phyloP scores from a whole-genome alignment of 1,140 invertebrate species.

The Megalonaias nervosa region DNA sequence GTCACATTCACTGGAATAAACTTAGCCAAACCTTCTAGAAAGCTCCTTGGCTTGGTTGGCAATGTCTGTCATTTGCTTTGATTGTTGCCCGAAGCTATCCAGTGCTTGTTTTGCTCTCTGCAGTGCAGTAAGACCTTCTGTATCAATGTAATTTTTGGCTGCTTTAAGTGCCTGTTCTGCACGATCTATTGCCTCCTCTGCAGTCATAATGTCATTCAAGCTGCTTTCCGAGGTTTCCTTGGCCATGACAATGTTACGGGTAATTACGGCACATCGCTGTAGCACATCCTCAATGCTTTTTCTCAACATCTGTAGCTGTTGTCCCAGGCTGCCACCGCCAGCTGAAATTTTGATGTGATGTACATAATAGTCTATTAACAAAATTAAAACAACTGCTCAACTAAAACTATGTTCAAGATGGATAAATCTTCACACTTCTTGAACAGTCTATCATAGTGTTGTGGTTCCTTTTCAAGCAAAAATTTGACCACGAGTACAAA shows the following conservation, averaged over 20 bases:
- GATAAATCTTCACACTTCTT: too few relatives aligned
- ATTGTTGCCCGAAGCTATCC: conserved; percentile 90
- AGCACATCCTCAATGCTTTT: conserved; percentile 55
- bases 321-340: conserved; percentile 58
- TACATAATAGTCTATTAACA: conserved; percentile 1
- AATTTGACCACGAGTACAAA: too few relatives aligned
- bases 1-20: too few relatives aligned
- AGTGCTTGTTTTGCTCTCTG: conserved; percentile 86
- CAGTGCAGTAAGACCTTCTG: conserved; percentile 84
- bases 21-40: conserved; percentile 79
- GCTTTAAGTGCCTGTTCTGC: conserved; percentile 80
- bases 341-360: conserved; percentile 39
- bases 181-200: conserved; percentile 82
- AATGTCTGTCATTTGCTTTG: conserved; percentile 90
- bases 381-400: neutral
- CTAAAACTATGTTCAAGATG: too few relatives aligned
- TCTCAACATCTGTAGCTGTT: conserved; percentile 52
- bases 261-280: conserved; percentile 51
- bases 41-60: conserved; percentile 87
- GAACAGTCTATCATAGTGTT: too few relatives aligned
- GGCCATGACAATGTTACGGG: conserved; percentile 47
- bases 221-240: conserved; percentile 41
- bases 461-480: too few relatives aligned
- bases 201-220: conserved; percentile 78
- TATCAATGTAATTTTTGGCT: conserved; percentile 80